These are phyloP conservation scores for Toxostoma redivivum DNA, from an alignment of 2,113 vertebrate species.

Conservation along the genomic window DNA sequence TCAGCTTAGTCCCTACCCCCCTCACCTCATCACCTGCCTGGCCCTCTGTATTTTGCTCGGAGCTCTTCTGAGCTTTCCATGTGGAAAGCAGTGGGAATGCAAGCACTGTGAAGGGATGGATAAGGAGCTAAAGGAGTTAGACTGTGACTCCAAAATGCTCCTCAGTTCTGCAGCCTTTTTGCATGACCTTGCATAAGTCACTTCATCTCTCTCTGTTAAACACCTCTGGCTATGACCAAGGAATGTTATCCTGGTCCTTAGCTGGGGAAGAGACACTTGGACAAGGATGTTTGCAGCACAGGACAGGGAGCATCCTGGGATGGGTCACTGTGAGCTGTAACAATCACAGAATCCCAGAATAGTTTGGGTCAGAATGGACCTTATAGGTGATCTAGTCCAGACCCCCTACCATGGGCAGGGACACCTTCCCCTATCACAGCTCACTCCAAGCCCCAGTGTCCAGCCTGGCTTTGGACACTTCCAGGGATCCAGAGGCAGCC, in stretches of 20 bases:
- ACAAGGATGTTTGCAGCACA: not conserved
- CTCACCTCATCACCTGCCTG: not conserved
- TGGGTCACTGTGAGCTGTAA: not conserved
- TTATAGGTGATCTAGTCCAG: not conserved
- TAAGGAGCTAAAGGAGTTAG: not conserved
- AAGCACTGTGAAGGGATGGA: not conserved
- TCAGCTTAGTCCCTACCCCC: not conserved
- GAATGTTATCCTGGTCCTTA: not conserved
- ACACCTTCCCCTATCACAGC: not conserved
- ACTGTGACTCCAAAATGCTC: not conserved
- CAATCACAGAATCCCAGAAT: not conserved
- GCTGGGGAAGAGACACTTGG: not conserved
- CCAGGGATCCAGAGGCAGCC: not conserved
- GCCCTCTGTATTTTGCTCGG: not conserved
- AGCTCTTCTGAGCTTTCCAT: not conserved
- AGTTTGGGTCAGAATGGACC: fast-evolving
- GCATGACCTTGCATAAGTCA: not conserved
- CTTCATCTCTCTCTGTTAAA: not conserved
- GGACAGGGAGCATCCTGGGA: not conserved
- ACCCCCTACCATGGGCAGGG: not conserved
- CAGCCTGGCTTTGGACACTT: fast-evolving
- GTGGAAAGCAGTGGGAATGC: not conserved
- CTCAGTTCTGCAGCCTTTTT: not conserved
- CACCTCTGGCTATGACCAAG: not conserved
- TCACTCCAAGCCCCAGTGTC: fast-evolving